These are phyloP conservation scores for Aphelenchoides besseyi DNA, from an alignment of 1,140 invertebrate genomes.

Conservation along the genomic window DNA sequence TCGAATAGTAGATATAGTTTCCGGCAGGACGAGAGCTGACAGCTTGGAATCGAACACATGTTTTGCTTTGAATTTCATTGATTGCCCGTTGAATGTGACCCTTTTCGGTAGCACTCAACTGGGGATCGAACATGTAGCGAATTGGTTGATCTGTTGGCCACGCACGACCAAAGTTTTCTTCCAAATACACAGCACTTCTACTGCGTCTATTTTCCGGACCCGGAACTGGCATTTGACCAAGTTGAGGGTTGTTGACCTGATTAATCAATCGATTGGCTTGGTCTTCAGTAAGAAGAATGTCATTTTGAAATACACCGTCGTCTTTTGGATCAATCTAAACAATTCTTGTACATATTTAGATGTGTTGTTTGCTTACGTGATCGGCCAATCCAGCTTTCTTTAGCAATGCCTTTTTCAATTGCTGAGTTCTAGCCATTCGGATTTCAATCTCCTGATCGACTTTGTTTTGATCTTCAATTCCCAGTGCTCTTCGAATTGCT, in stretches of 20 bases:
- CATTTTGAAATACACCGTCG: conserved; percentile 50
- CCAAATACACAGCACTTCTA: conserved; percentile 35
- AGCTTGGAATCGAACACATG: conserved; percentile 52
- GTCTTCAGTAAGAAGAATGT: conserved; percentile 45
- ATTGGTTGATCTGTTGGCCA: conserved; percentile 46
- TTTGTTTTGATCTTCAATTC: conserved; percentile 20
- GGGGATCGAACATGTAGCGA: conserved; percentile 40
- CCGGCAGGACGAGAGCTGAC: conserved; percentile 29
- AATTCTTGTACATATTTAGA: conserved; percentile 17
- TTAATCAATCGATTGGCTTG: conserved; percentile 42
- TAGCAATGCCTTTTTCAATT: conserved; percentile 46
- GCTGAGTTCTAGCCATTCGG: conserved; percentile 40
- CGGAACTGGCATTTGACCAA: conserved; percentile 19
- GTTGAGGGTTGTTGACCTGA: conserved; percentile 37
- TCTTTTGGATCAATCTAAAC: conserved; percentile 39
- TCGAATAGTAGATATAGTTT: conserved; percentile 55
- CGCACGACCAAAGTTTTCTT: conserved; percentile 21
- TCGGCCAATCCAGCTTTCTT: conserved; percentile 42
- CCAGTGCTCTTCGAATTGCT: conserved; percentile 8
- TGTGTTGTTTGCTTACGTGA: conserved; percentile 23
- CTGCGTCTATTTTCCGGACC: not conserved
- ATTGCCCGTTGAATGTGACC: conserved; percentile 31
- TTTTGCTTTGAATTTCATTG: conserved; percentile 52
- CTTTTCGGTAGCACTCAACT: conserved; percentile 31
- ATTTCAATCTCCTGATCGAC: conserved; percentile 46